phyloP scores from a whole-genome alignment of 2,888 invertebrate species.

The Drosophila heteroneura region DNA sequence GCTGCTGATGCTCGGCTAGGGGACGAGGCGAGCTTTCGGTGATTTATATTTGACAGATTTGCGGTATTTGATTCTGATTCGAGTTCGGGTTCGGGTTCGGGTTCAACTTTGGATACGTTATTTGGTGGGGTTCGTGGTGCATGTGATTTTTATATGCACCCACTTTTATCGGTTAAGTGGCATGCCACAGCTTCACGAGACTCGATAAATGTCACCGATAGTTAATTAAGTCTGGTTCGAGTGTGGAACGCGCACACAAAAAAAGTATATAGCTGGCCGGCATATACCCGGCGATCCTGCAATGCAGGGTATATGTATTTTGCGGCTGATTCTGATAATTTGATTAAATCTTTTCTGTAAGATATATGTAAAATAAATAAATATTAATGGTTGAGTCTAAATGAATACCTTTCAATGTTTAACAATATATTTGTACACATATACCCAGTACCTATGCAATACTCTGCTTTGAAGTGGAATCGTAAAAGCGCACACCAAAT shows the following conservation, averaged over 20 bases:
- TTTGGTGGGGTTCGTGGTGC: conserved; percentile 25
- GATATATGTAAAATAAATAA: not conserved
- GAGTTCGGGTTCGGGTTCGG: conserved; percentile 9
- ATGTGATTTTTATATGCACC: conserved; percentile 48
- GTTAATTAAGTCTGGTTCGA: conserved; percentile 75
- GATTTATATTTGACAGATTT: conserved; percentile 77
- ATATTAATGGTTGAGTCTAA: not conserved
- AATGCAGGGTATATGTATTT: not conserved
- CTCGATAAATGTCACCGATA: conserved; percentile 80
- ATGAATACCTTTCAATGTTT: not conserved
- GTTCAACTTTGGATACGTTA: conserved; percentile 8
- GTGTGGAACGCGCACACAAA: conserved; percentile 31
- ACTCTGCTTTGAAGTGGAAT: conserved; percentile 23
- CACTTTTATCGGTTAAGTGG: conserved; percentile 74
- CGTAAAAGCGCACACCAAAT: conserved; percentile 34
- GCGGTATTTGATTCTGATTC: conserved; percentile 63
- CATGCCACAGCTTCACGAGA: conserved; percentile 75
- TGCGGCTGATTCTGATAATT: not conserved
- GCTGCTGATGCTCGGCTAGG: conserved; percentile 44
- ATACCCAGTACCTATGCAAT: not conserved
- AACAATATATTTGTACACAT: not conserved
- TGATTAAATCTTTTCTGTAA: not conserved
- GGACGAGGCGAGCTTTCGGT: conserved; percentile 66
- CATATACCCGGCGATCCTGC: conserved; percentile 7
- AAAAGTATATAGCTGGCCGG: conserved; percentile 27